These are phyloP conservation scores for Corydoras maculifer DNA, from an alignment of 2,113 vertebrate species.

Conservation along the genomic window DNA sequence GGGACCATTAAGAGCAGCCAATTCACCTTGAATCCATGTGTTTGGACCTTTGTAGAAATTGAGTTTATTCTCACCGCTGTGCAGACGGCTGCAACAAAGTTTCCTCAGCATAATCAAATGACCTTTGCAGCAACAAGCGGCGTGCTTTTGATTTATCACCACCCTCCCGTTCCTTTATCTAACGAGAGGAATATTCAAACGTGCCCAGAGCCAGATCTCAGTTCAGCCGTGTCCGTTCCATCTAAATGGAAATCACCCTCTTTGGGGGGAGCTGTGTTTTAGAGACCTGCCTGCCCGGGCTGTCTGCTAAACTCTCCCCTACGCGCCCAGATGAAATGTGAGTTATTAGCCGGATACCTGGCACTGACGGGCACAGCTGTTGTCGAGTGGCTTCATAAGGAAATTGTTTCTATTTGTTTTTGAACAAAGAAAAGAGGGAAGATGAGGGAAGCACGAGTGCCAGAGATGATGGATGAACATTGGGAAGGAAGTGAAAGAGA, in stretches of 20 bases:
- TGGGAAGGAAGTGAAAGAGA: slow-evolving; percentile 8
- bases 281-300: not conserved
- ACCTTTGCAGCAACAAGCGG: no score
- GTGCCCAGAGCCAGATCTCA: not conserved
- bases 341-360: not conserved
- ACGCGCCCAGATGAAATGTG: slow-evolving; percentile 15
- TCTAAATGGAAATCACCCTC: slow-evolving; percentile 41
- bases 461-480: slow-evolving; percentile 27
- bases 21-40: no score
- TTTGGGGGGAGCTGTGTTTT: slow-evolving; percentile 10
- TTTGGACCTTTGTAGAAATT: no score
- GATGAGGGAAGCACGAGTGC: not conserved
- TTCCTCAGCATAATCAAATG: no score
- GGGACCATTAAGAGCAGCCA: no score
- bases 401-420: slow-evolving; percentile 20
- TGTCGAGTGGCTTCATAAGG: not conserved
- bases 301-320: not conserved
- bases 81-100: no score
- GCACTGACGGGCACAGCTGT: not conserved
- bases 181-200: slow-evolving; percentile 8
- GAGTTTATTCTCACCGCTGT: no score
- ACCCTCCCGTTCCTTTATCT: not conserved
- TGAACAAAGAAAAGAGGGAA: slow-evolving; percentile 1
- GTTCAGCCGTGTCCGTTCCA: slow-evolving; percentile 14
- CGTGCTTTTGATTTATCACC: no score